Evolutionary conservation across 2,888 invertebrate genomes (phyloP).

Genomic region (Xestia sexstrigata): DNA sequence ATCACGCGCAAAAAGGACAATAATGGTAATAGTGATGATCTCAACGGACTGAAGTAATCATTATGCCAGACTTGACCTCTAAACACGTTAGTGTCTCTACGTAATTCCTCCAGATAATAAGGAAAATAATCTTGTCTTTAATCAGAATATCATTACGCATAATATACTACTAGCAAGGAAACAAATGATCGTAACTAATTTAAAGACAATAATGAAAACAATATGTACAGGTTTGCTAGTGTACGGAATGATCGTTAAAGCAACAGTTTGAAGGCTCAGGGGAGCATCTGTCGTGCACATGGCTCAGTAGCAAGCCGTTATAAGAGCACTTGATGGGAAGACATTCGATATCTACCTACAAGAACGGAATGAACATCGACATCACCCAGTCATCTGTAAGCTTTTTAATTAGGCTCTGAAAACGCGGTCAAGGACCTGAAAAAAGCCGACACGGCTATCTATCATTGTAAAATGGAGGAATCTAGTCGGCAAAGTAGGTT

Average conservation of each 20-base stretch:
- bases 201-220: conserved; percentile 33
- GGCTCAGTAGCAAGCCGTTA: conserved; percentile 77
- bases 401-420: conserved; percentile 72
- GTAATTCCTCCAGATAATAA: conserved; percentile 51
- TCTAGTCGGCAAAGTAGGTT: conserved; percentile 71
- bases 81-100: conserved; percentile 55
- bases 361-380: conserved; percentile 74
- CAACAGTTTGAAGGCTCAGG: conserved; percentile 76
- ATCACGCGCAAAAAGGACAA: conserved; percentile 74
- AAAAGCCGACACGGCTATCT: conserved; percentile 63
- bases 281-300: conserved; percentile 88
- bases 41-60: conserved; percentile 74
- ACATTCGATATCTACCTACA: conserved; percentile 78
- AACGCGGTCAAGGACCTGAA: conserved; percentile 83
- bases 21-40: conserved; percentile 78
- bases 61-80: conserved; percentile 71
- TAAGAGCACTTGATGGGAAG: conserved; percentile 82
- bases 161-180: conserved; percentile 6
- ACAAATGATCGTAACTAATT: conserved; percentile 13
- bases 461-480: conserved; percentile 70
- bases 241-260: conserved; percentile 57
- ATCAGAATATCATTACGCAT: conserved; percentile 35
- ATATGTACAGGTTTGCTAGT: conserved; percentile 30
- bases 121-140: conserved; percentile 47
- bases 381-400: conserved; percentile 77